Evolutionary conservation across 2,888 invertebrate species (phyloP), one percentile per base, ranked within the genome.

Genomic region (Lithophane semibrunnea): DNA sequence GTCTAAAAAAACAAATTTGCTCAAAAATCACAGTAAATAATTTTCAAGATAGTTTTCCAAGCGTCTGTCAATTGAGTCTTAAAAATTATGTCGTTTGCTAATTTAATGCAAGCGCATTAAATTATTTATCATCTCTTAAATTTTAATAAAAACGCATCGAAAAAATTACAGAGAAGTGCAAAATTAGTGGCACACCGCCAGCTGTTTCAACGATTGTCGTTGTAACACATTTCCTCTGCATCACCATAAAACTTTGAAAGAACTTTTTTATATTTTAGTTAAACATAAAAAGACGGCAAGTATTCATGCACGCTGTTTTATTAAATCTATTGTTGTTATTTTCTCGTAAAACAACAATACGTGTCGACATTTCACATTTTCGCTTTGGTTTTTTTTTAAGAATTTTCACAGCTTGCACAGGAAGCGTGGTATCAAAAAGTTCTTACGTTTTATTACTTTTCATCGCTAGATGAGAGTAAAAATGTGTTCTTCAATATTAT

Each of bases 131-230:
- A 52, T 76, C 2, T 13, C 8, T 70, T 49, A 42, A 9, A 79
- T 49, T 65, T 12, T 42, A 61, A 77, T 67, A 69, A 65, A 58
- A 77, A 18, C 42, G 44, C 75, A 61, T 64, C 37, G n/a, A 64
- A 9, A 71, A 69, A 63, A 67, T 60, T 75, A 81, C 56, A 69
- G 72, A 69, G n/a, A 10, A 52, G 47, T 73, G 67, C 64, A 64
- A 73, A 64, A 73, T 77, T 69, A 49, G 58, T 87, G 87, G 87
- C 86, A 80, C 18, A 12, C 0, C 52, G 84, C 87, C 87, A 87
- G 37, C 3, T 54, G 52, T 73, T 68, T 82, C 73, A 42, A 73
- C 82, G 47, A 81, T 69, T 83, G 70, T 67, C n/a, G 76, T 70
- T 64, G 77, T 80, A 73, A 83, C 77, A 76, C 79, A 84, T 86